Percentiles rank a stretch among this genome's conserved stretches.
These are phyloP conservation scores for Heteromyza rotundicornis DNA, from an alignment of 2,888 invertebrate species.

Conservation along the genomic window DNA sequence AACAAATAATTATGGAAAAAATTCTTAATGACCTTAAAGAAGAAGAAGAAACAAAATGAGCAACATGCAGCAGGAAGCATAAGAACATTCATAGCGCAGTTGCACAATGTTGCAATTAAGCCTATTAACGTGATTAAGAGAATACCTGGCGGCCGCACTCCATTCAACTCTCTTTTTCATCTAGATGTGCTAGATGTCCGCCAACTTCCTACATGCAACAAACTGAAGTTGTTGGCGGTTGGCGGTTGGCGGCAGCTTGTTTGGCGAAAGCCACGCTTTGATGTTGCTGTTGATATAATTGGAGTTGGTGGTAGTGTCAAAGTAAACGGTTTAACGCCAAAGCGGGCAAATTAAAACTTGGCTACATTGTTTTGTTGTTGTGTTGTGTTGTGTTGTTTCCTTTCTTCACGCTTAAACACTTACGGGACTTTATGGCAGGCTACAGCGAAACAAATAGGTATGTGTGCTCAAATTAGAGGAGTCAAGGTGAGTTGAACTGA, in stretches of 20 bases:
- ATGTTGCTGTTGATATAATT: constrained; percentile 29
- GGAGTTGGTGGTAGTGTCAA: constrained; percentile 20
- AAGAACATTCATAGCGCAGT: too few species aligned
- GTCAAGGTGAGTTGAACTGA: too few species aligned
- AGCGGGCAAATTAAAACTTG: constrained; percentile 8
- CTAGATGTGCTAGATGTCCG: background rate
- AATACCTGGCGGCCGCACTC: constrained; percentile 14
- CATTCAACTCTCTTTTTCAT: too few species aligned
- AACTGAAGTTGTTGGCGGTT: constrained; percentile 14
- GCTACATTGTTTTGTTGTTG: background rate
- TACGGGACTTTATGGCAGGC: constrained; percentile 50
- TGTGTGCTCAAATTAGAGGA: constrained; percentile 52
- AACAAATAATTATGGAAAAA: too few species aligned
- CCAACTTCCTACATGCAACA: background rate
- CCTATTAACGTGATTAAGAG: constrained; percentile 17
- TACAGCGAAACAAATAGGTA: constrained; percentile 48
- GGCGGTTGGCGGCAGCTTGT: background rate
- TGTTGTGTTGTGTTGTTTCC: background rate
- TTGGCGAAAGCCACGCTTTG: constrained; percentile 23
- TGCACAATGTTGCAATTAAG: constrained; percentile 13
- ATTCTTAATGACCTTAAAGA: too few species aligned
- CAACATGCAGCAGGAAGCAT: too few species aligned
- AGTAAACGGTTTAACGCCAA: constrained; percentile 7
- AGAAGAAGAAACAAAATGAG: too few species aligned
- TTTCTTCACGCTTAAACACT: constrained; percentile 38